A percentile compares a stretch with the other conserved stretches of the same genome.
phyloP scores from a whole-genome alignment of 1,140 invertebrate genomes.

The Trichonephila inaurata region DNA sequence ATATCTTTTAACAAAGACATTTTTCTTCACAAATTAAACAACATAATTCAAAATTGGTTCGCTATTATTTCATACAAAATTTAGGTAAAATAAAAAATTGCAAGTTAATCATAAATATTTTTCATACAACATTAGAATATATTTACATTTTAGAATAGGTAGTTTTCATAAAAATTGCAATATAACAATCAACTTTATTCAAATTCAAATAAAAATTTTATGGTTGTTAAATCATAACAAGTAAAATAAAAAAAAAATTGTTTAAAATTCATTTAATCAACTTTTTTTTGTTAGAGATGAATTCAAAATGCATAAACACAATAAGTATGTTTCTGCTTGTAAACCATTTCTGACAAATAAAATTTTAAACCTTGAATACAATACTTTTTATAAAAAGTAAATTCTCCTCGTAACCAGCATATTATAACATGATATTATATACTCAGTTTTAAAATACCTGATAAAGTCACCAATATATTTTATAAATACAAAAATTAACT shows the following conservation, averaged over 20 bases:
- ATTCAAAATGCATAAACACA: not conserved
- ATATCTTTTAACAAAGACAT: not conserved
- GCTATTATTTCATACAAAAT: too few relatives aligned
- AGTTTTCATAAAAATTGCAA: not conserved
- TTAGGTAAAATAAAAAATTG: too few relatives aligned
- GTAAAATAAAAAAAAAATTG: too few relatives aligned
- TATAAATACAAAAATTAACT: not conserved
- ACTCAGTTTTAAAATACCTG: not conserved
- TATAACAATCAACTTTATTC: not conserved
- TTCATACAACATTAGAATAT: not conserved
- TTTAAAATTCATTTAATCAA: too few relatives aligned
- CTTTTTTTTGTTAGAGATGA: not conserved
- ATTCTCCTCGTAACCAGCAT: not conserved
- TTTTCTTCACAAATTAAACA: too few relatives aligned
- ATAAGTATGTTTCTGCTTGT: not conserved
- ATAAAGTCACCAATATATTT: slow-evolving; percentile 24
- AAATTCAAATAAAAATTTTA: too few relatives aligned
- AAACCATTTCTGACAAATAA: not conserved
- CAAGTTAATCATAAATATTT: too few relatives aligned
- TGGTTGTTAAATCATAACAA: too few relatives aligned
- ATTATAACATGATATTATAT: not conserved
- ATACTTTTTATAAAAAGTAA: not conserved
- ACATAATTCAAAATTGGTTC: too few relatives aligned
- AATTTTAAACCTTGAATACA: not conserved
- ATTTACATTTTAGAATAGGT: not conserved